Evolutionary conservation across 2,113 vertebrate species (phyloP).

Genomic region (Sula dactylatra): DNA sequence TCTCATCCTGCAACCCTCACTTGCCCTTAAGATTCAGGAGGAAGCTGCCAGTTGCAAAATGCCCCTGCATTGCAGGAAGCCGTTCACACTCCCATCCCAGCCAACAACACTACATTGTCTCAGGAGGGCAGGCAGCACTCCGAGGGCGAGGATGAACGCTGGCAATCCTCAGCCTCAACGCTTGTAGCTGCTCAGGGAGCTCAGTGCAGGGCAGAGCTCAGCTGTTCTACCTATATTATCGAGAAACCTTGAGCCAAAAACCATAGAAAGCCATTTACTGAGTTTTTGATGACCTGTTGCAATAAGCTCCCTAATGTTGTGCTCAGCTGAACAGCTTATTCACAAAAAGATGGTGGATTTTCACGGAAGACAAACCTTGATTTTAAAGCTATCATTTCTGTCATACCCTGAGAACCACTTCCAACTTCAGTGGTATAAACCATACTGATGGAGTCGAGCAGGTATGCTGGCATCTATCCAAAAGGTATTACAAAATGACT

Average conservation of each 20-base stretch:
- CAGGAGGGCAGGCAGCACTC: not conserved
- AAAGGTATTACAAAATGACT: not conserved
- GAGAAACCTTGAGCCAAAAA: not conserved
- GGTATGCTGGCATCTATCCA: not conserved
- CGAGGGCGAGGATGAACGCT: not conserved
- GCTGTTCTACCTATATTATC: not conserved
- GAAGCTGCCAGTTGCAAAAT: not conserved
- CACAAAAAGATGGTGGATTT: not conserved
- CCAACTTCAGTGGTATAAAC: not conserved
- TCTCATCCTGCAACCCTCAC: not conserved
- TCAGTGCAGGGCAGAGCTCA: not conserved
- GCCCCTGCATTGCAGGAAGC: conserved; percentile 11
- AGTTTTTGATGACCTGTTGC: not conserved
- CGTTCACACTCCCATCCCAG: not conserved
- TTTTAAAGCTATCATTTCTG: not conserved
- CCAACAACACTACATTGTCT: not conserved
- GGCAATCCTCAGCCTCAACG: not conserved
- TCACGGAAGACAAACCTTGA: not conserved
- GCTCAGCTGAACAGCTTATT: not conserved
- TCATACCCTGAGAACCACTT: not conserved
- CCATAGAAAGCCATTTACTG: not conserved
- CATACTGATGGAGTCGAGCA: not conserved
- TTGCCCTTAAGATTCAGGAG: not conserved
- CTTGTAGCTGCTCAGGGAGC: not conserved
- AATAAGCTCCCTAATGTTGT: not conserved